A percentile compares a stretch with the other conserved stretches of the same genome.
These are phyloP conservation scores for Whitmania pigra DNA, from an alignment of 1,140 invertebrate species.

Conservation along the genomic window DNA sequence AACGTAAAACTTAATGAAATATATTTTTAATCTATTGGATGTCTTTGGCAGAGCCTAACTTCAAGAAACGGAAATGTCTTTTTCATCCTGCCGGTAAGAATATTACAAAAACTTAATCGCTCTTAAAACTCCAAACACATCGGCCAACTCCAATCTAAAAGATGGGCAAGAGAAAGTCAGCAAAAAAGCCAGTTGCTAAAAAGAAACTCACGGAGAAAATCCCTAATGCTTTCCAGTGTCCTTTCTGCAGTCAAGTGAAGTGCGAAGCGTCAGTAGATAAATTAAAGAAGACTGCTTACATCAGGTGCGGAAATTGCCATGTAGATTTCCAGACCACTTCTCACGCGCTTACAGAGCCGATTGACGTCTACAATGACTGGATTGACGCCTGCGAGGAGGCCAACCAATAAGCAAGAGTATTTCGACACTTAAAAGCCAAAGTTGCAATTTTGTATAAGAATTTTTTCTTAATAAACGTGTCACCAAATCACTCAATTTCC, in stretches of 20 bases:
- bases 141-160: not conserved
- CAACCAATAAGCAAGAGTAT: slow-evolving; percentile 49
- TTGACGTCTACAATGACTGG: slow-evolving; percentile 99
- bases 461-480: too few relatives aligned
- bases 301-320: slow-evolving; percentile 79
- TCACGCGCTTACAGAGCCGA: slow-evolving; percentile 80
- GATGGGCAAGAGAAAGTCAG: not conserved
- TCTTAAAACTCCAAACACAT: too few relatives aligned
- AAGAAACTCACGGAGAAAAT: slow-evolving; percentile 39
- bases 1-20: too few relatives aligned
- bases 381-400: slow-evolving; percentile 92
- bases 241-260: slow-evolving; percentile 98
- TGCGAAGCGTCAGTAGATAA: slow-evolving; percentile 99
- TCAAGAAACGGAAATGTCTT: too few relatives aligned
- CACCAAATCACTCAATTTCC: too few relatives aligned
- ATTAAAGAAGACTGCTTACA: slow-evolving; percentile 75
- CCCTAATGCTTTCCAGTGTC: slow-evolving; percentile 93
- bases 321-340: slow-evolving; percentile 94
- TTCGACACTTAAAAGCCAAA: too few relatives aligned
- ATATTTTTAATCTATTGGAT: too few relatives aligned
- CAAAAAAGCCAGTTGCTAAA: not conserved
- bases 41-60: too few relatives aligned
- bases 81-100: too few relatives aligned
- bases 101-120: too few relatives aligned
- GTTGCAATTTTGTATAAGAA: too few relatives aligned